phyloP scores from a whole-genome alignment of 2,888 invertebrate species.

The Galerucella pusilla region DNA sequence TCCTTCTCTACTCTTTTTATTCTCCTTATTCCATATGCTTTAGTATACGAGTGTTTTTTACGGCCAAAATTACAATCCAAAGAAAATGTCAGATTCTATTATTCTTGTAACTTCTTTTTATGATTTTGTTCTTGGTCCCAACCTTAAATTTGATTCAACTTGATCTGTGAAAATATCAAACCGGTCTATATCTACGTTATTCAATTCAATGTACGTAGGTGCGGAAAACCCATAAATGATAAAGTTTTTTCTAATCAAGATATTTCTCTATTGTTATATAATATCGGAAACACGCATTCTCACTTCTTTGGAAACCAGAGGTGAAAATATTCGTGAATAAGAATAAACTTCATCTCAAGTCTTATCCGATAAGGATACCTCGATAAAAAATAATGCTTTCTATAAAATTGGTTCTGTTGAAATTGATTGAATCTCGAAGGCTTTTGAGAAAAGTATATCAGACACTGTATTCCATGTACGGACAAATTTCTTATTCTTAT shows the following conservation, averaged over 20 bases:
- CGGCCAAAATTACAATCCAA: constrained; percentile 16
- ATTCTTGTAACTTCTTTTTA: constrained; percentile 26
- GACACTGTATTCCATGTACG: too few relatives aligned
- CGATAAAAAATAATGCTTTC: too few relatives aligned
- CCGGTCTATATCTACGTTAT: background rate
- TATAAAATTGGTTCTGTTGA: too few relatives aligned
- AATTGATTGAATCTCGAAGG: too few relatives aligned
- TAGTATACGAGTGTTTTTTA: constrained; percentile 27
- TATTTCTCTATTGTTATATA: background rate
- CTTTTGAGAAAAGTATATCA: too few relatives aligned
- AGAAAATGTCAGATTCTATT: constrained; percentile 21
- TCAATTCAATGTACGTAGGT: background rate
- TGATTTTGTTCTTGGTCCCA: constrained; percentile 17
- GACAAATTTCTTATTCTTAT: too few relatives aligned
- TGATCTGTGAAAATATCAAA: background rate
- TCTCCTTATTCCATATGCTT: constrained; percentile 21
- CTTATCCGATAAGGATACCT: too few relatives aligned
- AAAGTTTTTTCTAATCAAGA: background rate
- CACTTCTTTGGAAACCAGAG: too few relatives aligned
- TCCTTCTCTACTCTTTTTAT: constrained; percentile 22
- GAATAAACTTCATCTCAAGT: too few relatives aligned
- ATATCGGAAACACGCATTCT: too few relatives aligned
- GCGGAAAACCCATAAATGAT: background rate
- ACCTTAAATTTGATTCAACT: constrained; percentile 23
- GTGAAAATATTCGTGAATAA: too few relatives aligned